Base-by-base conservation (phyloP, 2,797 vertebrate genomes). In the Rhinichthys osculus region DNA sequence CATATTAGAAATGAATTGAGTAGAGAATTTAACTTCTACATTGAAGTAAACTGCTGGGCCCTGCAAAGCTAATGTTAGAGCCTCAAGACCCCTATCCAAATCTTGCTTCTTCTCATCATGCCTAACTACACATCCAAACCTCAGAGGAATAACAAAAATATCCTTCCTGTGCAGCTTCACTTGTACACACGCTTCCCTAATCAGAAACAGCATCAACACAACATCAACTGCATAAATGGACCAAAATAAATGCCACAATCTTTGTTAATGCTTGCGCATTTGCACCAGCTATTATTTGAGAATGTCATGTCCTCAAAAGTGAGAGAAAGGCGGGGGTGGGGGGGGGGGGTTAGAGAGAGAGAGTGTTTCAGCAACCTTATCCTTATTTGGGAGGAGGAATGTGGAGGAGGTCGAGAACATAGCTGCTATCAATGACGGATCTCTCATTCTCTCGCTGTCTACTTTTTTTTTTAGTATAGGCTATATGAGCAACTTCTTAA, bases 371-470 rank as follows among this genome's bases (percentile, higher is more conserved):
- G 90, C 88, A 87, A 88, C 94, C 93, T 93, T 95, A 91, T 92
- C 95, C 94, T 92, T 95, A 95, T 95, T 95, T 94, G 94, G 95
- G 90, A 91, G 90, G 87, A 94, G 93, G 95, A 95, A 95, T 95
- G 93, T 91, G 86, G 50, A 88, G 82, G 84, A 85, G 81, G 88
- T 82, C 69, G 73, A 83, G 89, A 90, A 87, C 90, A 82, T 87
- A 86, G 82, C 87, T 89, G 92, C 92, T 89, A 92, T 94, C 91
- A 94, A 92, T 93, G 93, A 94, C 91, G 91, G 93, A 94, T 93
- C 90, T 88, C 88, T 74, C 83, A 78, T 57, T 84, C 52, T 78
- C n/a, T 82, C 67, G 78, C 82, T 77, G 59, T 70, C 79, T 21
- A 80, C 86, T n/a, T n/a, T 76, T 70, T 67, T 47, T 27, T 67